These are phyloP conservation scores for Macrochelys suwanniensis DNA, from an alignment of 2,797 vertebrate species.

Conservation along the genomic window DNA sequence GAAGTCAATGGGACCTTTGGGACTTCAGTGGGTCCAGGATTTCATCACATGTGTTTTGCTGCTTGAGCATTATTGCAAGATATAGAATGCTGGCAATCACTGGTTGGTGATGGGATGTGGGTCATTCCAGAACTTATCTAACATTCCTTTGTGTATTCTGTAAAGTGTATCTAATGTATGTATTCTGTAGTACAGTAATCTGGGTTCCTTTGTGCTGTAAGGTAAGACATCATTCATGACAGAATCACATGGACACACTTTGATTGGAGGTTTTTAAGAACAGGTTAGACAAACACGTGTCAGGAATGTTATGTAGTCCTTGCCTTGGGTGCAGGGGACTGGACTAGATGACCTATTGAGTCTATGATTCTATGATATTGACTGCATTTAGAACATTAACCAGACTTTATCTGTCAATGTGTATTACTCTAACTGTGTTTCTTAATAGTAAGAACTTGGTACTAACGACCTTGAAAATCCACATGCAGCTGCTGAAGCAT, in stretches of 20 bases:
- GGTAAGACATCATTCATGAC: fast-evolving
- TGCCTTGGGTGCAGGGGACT: too few relatives aligned
- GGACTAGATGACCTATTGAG: too few relatives aligned
- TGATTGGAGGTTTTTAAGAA: background rate
- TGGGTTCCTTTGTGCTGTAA: background rate
- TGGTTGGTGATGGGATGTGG: background rate
- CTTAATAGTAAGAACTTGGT: background rate
- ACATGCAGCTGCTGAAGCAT: fast-evolving
- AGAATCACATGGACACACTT: background rate
- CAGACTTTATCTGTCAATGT: fast-evolving
- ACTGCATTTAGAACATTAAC: fast-evolving
- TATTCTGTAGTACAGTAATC: background rate
- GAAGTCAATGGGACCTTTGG: background rate
- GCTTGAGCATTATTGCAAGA: background rate
- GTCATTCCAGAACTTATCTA: fast-evolving
- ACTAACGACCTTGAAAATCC: fast-evolving
- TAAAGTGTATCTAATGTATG: fast-evolving
- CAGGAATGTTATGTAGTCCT: too few relatives aligned
- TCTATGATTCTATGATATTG: too few relatives aligned
- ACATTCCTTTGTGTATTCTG: background rate
- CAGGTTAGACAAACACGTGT: too few relatives aligned
- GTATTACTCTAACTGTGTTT: fast-evolving
- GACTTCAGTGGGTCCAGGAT: background rate
- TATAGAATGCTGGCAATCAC: fast-evolving
- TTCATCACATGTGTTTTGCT: background rate